Evolutionary conservation across 2,797 vertebrate genomes (phyloP), one percentile per base, ranked within the genome.

Genomic region (Steatocranus sp.): DNA sequence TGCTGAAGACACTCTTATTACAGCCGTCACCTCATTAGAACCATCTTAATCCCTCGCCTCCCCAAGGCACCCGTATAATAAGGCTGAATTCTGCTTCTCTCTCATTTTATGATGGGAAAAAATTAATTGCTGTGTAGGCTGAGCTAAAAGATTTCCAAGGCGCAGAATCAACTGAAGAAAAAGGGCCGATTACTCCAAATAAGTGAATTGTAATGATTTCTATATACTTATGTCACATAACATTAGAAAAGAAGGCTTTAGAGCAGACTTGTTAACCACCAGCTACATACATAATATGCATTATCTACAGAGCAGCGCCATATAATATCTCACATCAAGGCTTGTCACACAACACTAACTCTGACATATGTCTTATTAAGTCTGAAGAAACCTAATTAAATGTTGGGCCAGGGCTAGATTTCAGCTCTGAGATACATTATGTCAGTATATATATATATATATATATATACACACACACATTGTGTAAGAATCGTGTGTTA

Each of bases 21-120:
- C 93, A 96, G 93, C 91, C 92, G 92, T 95, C 96, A 96, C 95
- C 96, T 97, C 94, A 96, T 96, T 96, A 97, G 93, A 94, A 93
- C 93, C 94, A 93, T 95, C 94, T 95, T 96, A 96, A 97, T 96
- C 95, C 95, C 92, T 88, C 74, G 80, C 87, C 94, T 96, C 95
- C 95, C 96, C 74, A 94, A 91, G 95, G 96, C 94, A 89, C 83
- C 88, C 68, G 80, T 92, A 95, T 96, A 96, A 96, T 96, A 96
- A 95, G 92, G 89, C 93, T 90, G 91, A 93, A 95, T 95, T 93
- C 90, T 83, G 92, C 94, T 94, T 95, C 93, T 92, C 92, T 91
- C 93, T 94, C 90, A 93, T 94, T 96, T 96, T 95, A 94, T 84
- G 91, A 86, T 34, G 70, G 58, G 87, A 95, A 92, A 92, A 92